Evolutionary conservation across 2,797 vertebrate genomes (phyloP).

Genomic region (Tiaroga cobitis): DNA sequence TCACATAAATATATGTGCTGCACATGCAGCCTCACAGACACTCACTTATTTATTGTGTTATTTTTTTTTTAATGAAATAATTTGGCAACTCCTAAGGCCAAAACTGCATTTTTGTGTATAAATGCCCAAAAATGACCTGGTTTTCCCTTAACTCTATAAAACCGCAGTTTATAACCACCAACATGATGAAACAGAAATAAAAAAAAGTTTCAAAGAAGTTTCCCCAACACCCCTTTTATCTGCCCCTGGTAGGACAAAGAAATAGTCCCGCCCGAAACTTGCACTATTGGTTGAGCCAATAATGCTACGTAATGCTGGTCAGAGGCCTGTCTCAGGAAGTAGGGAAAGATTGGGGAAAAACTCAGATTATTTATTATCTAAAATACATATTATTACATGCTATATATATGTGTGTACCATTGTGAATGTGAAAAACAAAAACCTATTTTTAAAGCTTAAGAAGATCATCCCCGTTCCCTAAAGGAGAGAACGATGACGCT

Average conservation of each 20-base stretch:
- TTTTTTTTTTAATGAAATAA: neutral
- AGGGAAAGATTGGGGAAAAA: too few species aligned
- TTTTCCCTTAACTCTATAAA: neutral
- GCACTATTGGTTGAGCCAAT: neutral
- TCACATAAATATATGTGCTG: slow-evolving; percentile 27
- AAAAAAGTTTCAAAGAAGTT: neutral
- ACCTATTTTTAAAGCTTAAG: too few species aligned
- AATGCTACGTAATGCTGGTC: neutral
- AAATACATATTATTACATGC: too few species aligned
- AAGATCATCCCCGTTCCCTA: too few species aligned
- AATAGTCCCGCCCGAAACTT: neutral
- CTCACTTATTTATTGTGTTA: slow-evolving; percentile 4
- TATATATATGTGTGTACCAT: too few species aligned
- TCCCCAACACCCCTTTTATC: neutral
- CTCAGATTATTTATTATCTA: too few species aligned
- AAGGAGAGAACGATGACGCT: too few species aligned
- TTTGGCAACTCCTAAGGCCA: slow-evolving; percentile 17
- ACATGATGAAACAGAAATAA: neutral
- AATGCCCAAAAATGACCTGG: neutral
- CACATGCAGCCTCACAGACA: slow-evolving; percentile 39
- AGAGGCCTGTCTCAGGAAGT: neutral
- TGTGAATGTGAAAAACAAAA: too few species aligned
- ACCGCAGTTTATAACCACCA: neutral
- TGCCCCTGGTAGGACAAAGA: too few species aligned
- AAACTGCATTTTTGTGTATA: slow-evolving; percentile 1